Evolutionary conservation across 2,888 invertebrate species (phyloP), one percentile per base, ranked within the genome.

Genomic region (Sarcophaga rosellei): DNA sequence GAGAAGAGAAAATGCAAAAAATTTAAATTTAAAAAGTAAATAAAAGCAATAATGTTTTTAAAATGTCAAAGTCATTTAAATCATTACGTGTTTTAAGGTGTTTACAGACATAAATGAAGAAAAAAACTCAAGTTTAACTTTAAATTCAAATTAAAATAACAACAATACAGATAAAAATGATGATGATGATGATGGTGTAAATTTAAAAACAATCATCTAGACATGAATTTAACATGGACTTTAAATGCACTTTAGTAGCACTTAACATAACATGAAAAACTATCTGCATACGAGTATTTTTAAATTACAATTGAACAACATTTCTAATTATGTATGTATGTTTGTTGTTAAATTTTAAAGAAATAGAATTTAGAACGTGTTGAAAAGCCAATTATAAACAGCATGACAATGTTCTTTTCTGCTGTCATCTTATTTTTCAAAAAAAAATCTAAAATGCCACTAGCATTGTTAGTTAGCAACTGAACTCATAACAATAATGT

Each of bases 21-120:
- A 15, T 53, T 23, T 21, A 45, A 44, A 3, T n/a, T 3, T 20
- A 81, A 12, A 17, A 62, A 53, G n/a, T 20, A 66, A 44, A 73
- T 68, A 68, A 75, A 69, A 53, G 21, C 10, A 62, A 35, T 53
- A 77, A 78, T 44, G 12, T 25, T 78, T 78, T 83, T 74, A 69
- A 78, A 83, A 78, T 79, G 83, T 84, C 78, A 84, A 79, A 79
- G 78, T 79, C 78, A 84, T 63, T 79, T 78, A 15, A 53, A 83
- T 83, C 68, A 74, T 83, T 77, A 78, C 23, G 78, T 78, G 78
- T 44, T 57, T 81, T 63, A 63, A 81, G 68, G 62, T 69, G 81
- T 69, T 53, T 63, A 75, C 62, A 63, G 23, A 25, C 62, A 61
- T 6, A 53, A 11, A 21, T 1, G 20, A 5, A 17, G 5, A 20